Evolutionary conservation across 2,888 invertebrate species (phyloP).

Genomic region (Pterobdella sp.): DNA sequence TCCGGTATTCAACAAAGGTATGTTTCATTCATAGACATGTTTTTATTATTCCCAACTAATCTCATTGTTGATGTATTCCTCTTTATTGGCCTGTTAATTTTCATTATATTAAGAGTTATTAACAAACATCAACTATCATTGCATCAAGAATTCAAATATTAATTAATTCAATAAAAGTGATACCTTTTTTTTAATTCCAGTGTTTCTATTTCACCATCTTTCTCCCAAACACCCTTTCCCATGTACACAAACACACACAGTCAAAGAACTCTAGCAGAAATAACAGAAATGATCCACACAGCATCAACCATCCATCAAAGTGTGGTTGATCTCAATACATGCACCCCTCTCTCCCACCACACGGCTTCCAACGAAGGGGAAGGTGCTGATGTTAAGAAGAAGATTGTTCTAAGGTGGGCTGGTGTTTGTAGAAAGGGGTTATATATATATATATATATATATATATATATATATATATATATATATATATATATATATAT

Average conservation of each 20-base stretch:
- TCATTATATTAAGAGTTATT: too few species aligned
- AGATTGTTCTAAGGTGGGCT: background rate
- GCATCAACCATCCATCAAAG: conserved; percentile 82
- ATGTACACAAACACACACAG: conserved; percentile 31
- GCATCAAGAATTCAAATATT: background rate
- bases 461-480: too few species aligned
- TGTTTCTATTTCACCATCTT: too few species aligned
- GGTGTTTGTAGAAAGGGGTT: background rate
- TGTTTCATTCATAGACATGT: background rate
- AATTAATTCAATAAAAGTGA: background rate
- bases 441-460: too few species aligned
- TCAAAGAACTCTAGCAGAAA: conserved; percentile 68
- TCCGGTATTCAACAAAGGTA: conserved; percentile 46
- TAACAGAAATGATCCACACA: conserved; percentile 91
- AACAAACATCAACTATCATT: background rate
- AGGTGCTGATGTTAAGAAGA: background rate
- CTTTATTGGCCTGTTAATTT: background rate
- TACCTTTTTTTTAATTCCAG: too few species aligned
- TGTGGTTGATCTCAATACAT: conserved; percentile 62
- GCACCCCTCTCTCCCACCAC: background rate
- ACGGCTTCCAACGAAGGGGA: background rate
- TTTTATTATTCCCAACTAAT: background rate
- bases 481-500: too few species aligned
- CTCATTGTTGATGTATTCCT: background rate
- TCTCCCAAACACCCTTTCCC: background rate